Evolutionary conservation across 1,140 invertebrate genomes (phyloP).

Genomic region (Copidosoma floridanum): DNA sequence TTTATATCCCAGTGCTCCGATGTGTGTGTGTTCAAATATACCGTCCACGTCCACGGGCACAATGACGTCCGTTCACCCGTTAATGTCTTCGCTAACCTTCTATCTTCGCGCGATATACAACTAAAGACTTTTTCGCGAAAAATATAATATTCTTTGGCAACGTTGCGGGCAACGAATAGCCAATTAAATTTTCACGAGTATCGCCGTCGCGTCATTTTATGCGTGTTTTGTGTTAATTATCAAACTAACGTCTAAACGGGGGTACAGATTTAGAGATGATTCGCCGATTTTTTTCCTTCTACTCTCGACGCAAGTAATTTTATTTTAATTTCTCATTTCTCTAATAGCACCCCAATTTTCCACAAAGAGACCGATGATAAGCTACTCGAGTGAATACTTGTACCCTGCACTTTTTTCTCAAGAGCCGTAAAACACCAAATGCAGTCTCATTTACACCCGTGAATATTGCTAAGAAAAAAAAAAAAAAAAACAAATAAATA

Average conservation of each 20-base stretch:
- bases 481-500: too few species aligned
- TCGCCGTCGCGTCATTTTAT: background rate
- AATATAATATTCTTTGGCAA: background rate
- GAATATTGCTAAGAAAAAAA: too few species aligned
- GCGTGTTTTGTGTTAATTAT: conserved; percentile 15
- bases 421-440: too few species aligned
- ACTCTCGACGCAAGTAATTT: too few species aligned
- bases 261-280: conserved; percentile 8
- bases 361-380: too few species aligned
- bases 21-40: background rate
- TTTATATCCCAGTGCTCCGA: conserved; percentile 28
- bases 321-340: too few species aligned
- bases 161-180: background rate
- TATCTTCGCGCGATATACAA: too few species aligned
- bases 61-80: background rate
- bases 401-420: too few species aligned
- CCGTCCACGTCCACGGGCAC: background rate
- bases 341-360: too few species aligned
- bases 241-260: background rate
- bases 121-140: conserved; percentile 9
- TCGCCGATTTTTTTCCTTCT: conserved; percentile 7
- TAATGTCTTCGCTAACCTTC: conserved; percentile 5
- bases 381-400: too few species aligned
- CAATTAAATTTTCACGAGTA: conserved; percentile 15
- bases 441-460: too few species aligned